A percentile compares a stretch with the other conserved stretches of the same genome.
These are phyloP conservation scores for Pleuronectes platessa DNA, from an alignment of 2,113 vertebrate genomes.

Conservation along the genomic window DNA sequence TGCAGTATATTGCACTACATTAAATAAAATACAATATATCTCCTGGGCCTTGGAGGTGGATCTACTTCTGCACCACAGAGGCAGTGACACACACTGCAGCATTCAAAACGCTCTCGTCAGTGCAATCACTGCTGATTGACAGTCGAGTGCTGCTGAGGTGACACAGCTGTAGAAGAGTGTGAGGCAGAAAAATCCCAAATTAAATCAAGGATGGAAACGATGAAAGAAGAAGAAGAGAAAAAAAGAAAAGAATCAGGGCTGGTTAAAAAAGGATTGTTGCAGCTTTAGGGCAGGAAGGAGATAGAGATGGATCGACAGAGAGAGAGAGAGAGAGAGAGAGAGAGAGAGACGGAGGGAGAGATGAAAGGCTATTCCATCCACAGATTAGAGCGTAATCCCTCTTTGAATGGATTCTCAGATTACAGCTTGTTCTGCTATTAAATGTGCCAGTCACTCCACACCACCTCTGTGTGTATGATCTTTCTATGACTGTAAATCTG, in stretches of 20 bases:
- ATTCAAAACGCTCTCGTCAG: constrained; percentile 44
- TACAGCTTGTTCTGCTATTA: constrained; percentile 73
- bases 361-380: constrained; percentile 68
- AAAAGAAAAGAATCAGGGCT: constrained; percentile 8
- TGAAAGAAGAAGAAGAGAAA: constrained; percentile 1
- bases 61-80: constrained; percentile 31
- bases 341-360: constrained; percentile 32
- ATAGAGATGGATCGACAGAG: constrained; percentile 38
- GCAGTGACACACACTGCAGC: constrained; percentile 8
- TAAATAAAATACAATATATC: no score
- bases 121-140: constrained; percentile 62
- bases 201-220: constrained; percentile 47
- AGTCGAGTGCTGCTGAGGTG: constrained; percentile 43
- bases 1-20: background rate
- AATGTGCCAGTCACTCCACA: constrained; percentile 65
- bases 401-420: constrained; percentile 74
- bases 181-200: constrained; percentile 46
- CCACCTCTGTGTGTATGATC: constrained; percentile 40
- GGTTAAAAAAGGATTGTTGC: constrained; percentile 45
- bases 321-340: no score
- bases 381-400: constrained; percentile 76
- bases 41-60: background rate
- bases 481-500: constrained; percentile 45
- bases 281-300: constrained; percentile 40
- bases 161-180: constrained; percentile 41